Conservation (phyloP, 64 coral and sea anemone genomes). For the Stylophora pistillata region DNA sequence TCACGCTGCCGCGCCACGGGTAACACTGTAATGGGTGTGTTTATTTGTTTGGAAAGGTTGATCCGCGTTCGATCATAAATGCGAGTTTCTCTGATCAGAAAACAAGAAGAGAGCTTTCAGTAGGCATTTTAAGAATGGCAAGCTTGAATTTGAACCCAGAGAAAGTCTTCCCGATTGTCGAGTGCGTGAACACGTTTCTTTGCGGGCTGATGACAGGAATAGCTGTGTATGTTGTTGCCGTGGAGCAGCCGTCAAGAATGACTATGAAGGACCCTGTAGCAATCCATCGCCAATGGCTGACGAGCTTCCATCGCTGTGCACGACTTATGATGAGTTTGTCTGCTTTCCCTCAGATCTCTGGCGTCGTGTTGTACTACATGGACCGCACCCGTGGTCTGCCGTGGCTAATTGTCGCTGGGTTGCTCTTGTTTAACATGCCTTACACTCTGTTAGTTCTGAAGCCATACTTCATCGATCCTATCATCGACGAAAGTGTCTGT, state of each 20-base stretch:
- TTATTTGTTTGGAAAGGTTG: not conserved
- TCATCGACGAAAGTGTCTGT: constrained; percentile 24
- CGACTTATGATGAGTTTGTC: constrained; percentile 10
- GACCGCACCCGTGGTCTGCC: constrained; percentile 31
- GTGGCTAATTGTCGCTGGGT: constrained; percentile 52
- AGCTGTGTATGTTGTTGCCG: not conserved
- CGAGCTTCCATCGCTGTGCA: constrained; percentile 11
- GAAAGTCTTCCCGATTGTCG: constrained; percentile 7
- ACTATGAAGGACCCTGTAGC: constrained; percentile 18
- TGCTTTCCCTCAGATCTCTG: not conserved
- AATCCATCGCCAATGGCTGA: constrained; percentile 29
- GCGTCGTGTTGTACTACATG: not conserved
- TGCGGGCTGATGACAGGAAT: constrained; percentile 26
- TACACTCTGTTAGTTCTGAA: constrained; percentile 46
- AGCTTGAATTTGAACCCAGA: not conserved
- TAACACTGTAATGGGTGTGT: not conserved
- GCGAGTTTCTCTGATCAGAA: not conserved
- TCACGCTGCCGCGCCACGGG: not conserved
- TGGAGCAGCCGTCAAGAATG: constrained; percentile 35
- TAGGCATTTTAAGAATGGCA: not conserved
- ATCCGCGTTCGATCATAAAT: not conserved
- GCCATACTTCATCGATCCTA: constrained; percentile 55
- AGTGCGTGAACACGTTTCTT: not conserved
- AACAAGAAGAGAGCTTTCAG: not conserved
- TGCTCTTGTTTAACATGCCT: constrained; percentile 21